Evolutionary conservation across 2,888 invertebrate genomes (phyloP).

Genomic region (Desoria tigrina): DNA sequence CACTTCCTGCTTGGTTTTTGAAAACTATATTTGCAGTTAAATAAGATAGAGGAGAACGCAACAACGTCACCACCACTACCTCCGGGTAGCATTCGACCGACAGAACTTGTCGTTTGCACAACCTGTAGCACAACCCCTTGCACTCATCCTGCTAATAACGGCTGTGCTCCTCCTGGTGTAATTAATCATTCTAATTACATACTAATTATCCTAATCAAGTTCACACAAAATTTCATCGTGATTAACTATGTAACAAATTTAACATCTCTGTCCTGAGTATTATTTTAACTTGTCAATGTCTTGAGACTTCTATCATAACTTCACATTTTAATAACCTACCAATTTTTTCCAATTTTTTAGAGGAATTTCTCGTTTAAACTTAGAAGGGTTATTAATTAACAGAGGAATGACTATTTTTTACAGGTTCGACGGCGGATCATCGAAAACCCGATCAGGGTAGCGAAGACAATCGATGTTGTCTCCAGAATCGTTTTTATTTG

Average conservation of each 20-base stretch:
- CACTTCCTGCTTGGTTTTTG: background rate
- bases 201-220: background rate
- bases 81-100: slow-evolving; percentile 59
- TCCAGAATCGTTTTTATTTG: slow-evolving; percentile 91
- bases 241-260: no score
- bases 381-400: no score
- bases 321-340: no score
- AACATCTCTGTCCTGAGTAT: no score
- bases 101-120: slow-evolving; percentile 81
- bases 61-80: slow-evolving; percentile 42
- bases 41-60: slow-evolving; percentile 51
- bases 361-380: no score
- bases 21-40: slow-evolving; percentile 34
- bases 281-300: no score
- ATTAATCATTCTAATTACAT: slow-evolving; percentile 16
- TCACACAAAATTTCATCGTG: no score
- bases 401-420: no score
- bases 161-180: slow-evolving; percentile 63
- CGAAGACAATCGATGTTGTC: slow-evolving; percentile 72
- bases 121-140: slow-evolving; percentile 79
- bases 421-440: slow-evolving; percentile 48
- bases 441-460: slow-evolving; percentile 82
- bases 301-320: no score
- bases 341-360: no score
- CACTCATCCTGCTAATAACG: slow-evolving; percentile 83